Evolutionary conservation across 2,797 vertebrate genomes (phyloP), one percentile per base, ranked within the genome.

Genomic region (Galaxias olidus): DNA sequence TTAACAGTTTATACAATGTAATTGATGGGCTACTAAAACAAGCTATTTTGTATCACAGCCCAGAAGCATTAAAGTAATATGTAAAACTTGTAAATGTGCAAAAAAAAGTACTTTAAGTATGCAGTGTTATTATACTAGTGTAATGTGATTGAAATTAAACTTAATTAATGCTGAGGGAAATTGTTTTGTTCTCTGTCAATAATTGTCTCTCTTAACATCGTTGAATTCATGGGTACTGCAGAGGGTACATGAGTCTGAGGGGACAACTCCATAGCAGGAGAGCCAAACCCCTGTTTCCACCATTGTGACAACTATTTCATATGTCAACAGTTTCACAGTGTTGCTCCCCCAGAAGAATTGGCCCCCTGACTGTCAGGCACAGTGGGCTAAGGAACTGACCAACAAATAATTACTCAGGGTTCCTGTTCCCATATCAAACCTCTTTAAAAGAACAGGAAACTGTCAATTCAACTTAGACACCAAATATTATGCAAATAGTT

Each of bases 401-500:
- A 86, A 91, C 88, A 89, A 92, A 92, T 91, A 92, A 92, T 89
- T 91, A 52, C 91, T 88, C 88, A 88, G 88, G 90, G 89, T 92
- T 93, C 92, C 93, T 93, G 90, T 94, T 93, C 94, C 91, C 93
- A 94, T 92, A 92, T 94, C 91, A 90, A 92, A 86, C 85, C 54
- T 83, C 87, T 87, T 92, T 91, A 94, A 93, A 91, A 91, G 93
- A 72, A 91, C 91, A 92, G 92, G 91, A 93, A 94, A 92, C 93
- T 92, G 92, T 93, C 92, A 93, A 89, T 90, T 92, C 92, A 92
- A 91, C 92, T 89, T 93, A 72, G 92, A 89, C 92, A 93, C 92
- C 93, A 93, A 92, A 67, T 91, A 93, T 93, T 94, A 94, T 94
- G 93, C 93, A 93, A 94, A 94, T 94, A 84, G 86, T 83, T 83